Conservation (phyloP, 2,888 invertebrate species). For the Drosophila neutralis region DNA sequence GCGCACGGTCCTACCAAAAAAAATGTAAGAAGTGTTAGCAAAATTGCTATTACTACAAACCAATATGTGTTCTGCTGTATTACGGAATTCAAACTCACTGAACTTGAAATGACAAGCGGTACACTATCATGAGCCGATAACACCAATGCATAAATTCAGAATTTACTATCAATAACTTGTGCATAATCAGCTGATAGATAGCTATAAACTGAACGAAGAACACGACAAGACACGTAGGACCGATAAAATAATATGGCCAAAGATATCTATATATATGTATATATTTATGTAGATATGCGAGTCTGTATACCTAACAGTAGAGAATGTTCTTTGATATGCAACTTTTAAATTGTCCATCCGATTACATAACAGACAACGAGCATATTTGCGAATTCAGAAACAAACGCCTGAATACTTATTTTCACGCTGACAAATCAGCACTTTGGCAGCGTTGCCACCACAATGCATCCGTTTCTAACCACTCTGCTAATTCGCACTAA, state of each 20-base stretch:
- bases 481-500: constrained; percentile 20
- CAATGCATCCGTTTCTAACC: constrained; percentile 24
- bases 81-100: constrained; percentile 30
- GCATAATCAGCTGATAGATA: constrained; percentile 57
- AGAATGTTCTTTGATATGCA: constrained; percentile 30
- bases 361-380: constrained; percentile 23
- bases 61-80: constrained; percentile 7
- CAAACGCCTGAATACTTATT: neutral
- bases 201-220: neutral
- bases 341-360: constrained; percentile 46
- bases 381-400: neutral
- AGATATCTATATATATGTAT: constrained; percentile 13
- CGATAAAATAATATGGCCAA: constrained; percentile 24
- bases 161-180: constrained; percentile 10
- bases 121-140: constrained; percentile 30
- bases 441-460: constrained; percentile 27
- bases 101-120: constrained; percentile 30
- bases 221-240: constrained; percentile 13
- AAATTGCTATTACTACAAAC: neutral
- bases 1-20: constrained; percentile 5
- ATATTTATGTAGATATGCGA: constrained; percentile 5
- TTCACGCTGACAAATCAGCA: neutral
- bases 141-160: constrained; percentile 23
- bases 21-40: neutral
- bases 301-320: constrained; percentile 1